Evolutionary conservation across 2,888 invertebrate species (phyloP).

Genomic region (Pegoplata infirma): DNA sequence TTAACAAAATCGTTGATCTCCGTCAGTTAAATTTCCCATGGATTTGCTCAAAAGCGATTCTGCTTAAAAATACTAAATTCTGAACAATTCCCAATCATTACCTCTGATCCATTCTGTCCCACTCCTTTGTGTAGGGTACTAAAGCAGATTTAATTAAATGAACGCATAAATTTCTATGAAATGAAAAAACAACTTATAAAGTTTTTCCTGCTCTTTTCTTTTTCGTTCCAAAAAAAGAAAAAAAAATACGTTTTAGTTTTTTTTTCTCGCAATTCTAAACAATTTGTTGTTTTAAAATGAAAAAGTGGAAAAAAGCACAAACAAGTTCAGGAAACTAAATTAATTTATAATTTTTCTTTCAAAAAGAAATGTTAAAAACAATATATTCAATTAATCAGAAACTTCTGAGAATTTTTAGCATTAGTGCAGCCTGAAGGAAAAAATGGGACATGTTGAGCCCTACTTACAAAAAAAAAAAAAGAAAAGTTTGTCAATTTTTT

Average conservation of each 20-base stretch:
- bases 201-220: slow-evolving; percentile 9
- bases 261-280: not conserved
- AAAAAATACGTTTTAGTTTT: slow-evolving; percentile 5
- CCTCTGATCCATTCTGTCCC: not conserved
- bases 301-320: slow-evolving; percentile 15
- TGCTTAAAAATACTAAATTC: too few relatives aligned
- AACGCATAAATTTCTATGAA: slow-evolving; percentile 38
- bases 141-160: slow-evolving; percentile 14
- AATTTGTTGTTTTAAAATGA: slow-evolving; percentile 26
- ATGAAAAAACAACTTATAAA: not conserved
- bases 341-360: slow-evolving; percentile 22
- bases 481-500: too few relatives aligned
- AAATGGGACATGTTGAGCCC: too few relatives aligned
- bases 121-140: not conserved
- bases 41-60: too few relatives aligned
- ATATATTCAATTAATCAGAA: too few relatives aligned
- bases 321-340: slow-evolving; percentile 31
- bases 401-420: too few relatives aligned
- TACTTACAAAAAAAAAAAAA: too few relatives aligned
- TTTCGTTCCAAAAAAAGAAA: not conserved
- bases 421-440: too few relatives aligned
- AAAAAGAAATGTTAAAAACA: too few relatives aligned
- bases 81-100: not conserved
- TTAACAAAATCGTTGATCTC: too few relatives aligned
- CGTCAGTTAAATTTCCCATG: too few relatives aligned